Percentiles rank a stretch among this genome's conserved stretches.
Conservation (phyloP, 2,888 invertebrate genomes). For the Hirtodrosophila cameraria region DNA sequence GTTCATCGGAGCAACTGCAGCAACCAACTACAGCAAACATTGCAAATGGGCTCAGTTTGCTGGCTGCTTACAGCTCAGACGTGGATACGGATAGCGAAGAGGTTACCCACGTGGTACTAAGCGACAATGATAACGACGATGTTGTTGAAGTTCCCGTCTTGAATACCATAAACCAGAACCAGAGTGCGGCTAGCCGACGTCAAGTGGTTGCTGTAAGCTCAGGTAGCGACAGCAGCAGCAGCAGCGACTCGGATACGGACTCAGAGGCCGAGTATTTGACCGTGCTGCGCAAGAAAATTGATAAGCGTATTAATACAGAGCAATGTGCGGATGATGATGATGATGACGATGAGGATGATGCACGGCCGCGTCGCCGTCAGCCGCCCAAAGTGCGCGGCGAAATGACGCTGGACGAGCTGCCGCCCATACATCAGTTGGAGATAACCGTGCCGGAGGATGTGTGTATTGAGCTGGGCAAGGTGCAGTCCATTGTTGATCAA, state of each 20-base stretch:
- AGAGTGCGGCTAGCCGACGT: slow-evolving; percentile 42
- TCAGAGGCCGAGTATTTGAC: slow-evolving; percentile 76
- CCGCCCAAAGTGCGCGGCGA: slow-evolving; percentile 82
- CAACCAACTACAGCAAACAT: neutral
- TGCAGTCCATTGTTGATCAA: slow-evolving; percentile 89
- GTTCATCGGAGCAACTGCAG: no score
- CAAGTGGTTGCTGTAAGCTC: slow-evolving; percentile 74
- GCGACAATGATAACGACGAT: slow-evolving; percentile 63
- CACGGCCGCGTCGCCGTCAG: slow-evolving; percentile 52
- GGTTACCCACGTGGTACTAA: slow-evolving; percentile 13
- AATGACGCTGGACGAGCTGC: slow-evolving; percentile 87
- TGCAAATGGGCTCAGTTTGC: slow-evolving; percentile 70
- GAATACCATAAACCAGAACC: no score
- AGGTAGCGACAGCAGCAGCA: slow-evolving; percentile 52
- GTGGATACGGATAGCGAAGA: slow-evolving; percentile 51
- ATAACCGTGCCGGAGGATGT: slow-evolving; percentile 91
- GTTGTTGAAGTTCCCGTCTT: slow-evolving; percentile 72
- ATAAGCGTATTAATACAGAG: slow-evolving; percentile 68
- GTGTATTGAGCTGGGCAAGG: slow-evolving; percentile 89
- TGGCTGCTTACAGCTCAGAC: slow-evolving; percentile 78
- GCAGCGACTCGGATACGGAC: slow-evolving; percentile 59
- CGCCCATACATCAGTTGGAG: slow-evolving; percentile 92
- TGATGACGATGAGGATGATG: slow-evolving; percentile 62
- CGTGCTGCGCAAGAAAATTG: slow-evolving; percentile 71
- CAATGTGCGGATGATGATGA: slow-evolving; percentile 75